Conservation (phyloP, 1,140 invertebrate genomes). For the Leptopilina boulardi region DNA sequence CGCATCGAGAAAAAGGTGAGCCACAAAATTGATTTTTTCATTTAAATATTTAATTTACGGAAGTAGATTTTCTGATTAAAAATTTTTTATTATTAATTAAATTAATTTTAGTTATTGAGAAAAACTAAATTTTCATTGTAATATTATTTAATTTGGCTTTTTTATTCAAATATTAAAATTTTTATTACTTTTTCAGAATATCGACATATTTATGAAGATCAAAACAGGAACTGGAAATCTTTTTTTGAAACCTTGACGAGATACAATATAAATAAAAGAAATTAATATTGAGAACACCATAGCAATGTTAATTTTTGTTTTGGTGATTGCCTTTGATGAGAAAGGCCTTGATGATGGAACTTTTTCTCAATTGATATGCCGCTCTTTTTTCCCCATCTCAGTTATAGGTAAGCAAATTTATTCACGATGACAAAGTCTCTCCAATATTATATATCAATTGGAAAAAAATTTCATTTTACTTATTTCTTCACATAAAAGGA, state of each 20-base stretch:
- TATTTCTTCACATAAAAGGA: too few relatives aligned
- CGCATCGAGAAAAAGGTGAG: constrained; percentile 1
- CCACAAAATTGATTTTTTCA: neutral
- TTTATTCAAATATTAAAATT: neutral
- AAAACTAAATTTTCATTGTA: too few relatives aligned
- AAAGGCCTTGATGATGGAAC: constrained; percentile 26
- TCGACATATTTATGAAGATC: neutral
- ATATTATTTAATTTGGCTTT: too few relatives aligned
- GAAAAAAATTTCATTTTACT: too few relatives aligned
- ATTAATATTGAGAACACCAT: neutral
- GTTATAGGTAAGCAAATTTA: neutral
- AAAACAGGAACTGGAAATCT: neutral
- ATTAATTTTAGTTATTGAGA: too few relatives aligned
- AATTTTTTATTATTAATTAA: too few relatives aligned
- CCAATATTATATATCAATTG: too few relatives aligned
- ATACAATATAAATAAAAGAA: neutral
- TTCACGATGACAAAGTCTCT: neutral
- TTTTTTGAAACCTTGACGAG: neutral
- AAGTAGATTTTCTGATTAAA: too few relatives aligned
- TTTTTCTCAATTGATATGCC: constrained; percentile 17
- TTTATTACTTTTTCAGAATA: neutral
- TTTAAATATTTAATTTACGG: too few relatives aligned
- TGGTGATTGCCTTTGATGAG: neutral
- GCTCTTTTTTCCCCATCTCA: neutral
- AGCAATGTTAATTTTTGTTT: neutral